Conservation (phyloP, 2,113 vertebrate species). For the Etheostoma cragini region DNA sequence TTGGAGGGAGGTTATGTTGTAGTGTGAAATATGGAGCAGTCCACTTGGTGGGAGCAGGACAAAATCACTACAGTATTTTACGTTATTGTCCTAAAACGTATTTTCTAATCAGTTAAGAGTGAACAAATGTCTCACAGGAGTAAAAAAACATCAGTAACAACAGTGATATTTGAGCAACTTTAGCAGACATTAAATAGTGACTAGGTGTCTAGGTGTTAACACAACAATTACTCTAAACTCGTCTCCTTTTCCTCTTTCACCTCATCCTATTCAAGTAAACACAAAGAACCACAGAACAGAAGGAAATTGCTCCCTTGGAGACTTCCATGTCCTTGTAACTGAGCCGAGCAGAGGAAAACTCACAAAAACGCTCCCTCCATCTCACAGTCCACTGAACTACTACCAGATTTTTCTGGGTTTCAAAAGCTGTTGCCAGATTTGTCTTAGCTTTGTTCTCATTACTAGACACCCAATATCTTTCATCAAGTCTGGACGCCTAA, state of each 20-base stretch:
- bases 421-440: slow-evolving; percentile 55
- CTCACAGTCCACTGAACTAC: slow-evolving; percentile 38
- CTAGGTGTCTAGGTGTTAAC: slow-evolving; percentile 47
- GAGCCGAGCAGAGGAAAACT: slow-evolving; percentile 54
- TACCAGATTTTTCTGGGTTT: slow-evolving; percentile 38
- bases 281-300: slow-evolving; percentile 56
- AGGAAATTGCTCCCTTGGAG: slow-evolving; percentile 73
- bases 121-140: slow-evolving; percentile 7
- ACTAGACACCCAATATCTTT: slow-evolving; percentile 31
- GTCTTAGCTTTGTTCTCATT: slow-evolving; percentile 52
- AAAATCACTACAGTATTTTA: neutral
- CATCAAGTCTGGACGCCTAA: slow-evolving; percentile 19
- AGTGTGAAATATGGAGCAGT: slow-evolving; percentile 15
- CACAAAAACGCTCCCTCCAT: slow-evolving; percentile 16
- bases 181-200: slow-evolving; percentile 24
- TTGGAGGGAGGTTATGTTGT: neutral
- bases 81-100: slow-evolving; percentile 16
- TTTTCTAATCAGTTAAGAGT: slow-evolving; percentile 9
- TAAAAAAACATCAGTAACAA: neutral
- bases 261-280: slow-evolving; percentile 48
- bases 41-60: neutral
- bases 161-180: slow-evolving; percentile 8
- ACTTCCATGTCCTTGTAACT: slow-evolving; percentile 48
- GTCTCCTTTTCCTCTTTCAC: slow-evolving; percentile 33
- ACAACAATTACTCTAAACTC: slow-evolving; percentile 67